These are phyloP conservation scores for Chlamydotis undulata DNA, from an alignment of 2,113 vertebrate genomes.

Conservation along the genomic window DNA sequence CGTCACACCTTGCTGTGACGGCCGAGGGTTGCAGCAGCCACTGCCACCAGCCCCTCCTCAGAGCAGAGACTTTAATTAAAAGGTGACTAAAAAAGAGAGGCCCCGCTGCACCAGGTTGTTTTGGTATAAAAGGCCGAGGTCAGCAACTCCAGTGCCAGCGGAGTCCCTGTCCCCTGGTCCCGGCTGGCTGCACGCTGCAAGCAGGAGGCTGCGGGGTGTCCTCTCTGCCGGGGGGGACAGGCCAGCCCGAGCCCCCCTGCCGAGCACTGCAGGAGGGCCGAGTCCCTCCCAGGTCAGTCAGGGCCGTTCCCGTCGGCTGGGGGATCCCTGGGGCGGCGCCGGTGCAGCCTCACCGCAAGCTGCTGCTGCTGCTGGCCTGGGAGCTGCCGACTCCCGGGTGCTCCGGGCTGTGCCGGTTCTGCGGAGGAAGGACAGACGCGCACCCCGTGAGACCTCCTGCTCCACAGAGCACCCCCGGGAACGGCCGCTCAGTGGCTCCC, in stretches of 20 bases:
- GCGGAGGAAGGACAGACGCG: not conserved
- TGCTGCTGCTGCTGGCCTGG: conserved; percentile 94
- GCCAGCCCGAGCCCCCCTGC: not conserved
- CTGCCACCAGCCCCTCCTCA: not conserved
- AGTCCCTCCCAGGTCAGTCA: not conserved
- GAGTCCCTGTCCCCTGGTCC: not conserved
- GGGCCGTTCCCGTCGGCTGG: fast-evolving
- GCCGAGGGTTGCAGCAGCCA: not conserved
- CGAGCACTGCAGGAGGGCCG: fast-evolving
- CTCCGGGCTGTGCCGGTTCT: conserved; percentile 97
- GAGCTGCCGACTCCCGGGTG: conserved; percentile 90
- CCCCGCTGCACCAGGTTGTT: not conserved
- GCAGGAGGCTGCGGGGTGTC: not conserved
- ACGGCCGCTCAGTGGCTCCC: fast-evolving
- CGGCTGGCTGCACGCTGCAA: fast-evolving
- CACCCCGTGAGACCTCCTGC: not conserved
- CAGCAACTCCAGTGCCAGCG: not conserved
- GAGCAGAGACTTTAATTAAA: conserved; percentile 10
- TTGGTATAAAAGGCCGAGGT: not conserved
- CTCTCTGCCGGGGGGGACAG: not conserved
- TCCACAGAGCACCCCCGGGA: not conserved
- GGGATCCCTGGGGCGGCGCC: fast-evolving
- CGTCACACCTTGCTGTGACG: fast-evolving
- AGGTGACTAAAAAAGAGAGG: conserved; percentile 2
- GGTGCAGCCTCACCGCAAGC: conserved; percentile 80